Conservation (phyloP, 2,888 invertebrate genomes). For the Kryphioiulus occultus region DNA sequence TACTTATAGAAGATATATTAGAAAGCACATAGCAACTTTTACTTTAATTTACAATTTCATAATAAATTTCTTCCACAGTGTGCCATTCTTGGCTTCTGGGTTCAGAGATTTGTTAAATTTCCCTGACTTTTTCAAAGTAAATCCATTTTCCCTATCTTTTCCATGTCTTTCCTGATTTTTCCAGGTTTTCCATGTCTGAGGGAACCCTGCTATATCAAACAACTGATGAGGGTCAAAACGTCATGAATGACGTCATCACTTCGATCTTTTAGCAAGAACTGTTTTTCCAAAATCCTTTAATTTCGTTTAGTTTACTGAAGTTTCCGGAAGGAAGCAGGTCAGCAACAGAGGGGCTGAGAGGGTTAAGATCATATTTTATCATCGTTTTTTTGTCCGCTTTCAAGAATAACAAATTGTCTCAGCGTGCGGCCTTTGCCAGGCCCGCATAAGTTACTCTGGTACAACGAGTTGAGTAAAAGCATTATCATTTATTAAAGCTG, state of each 20-base stretch:
- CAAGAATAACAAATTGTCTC: slow-evolving; percentile 1
- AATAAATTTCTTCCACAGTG: too few species aligned
- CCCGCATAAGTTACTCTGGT: neutral
- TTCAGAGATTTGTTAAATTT: too few species aligned
- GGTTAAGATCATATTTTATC: slow-evolving; percentile 1
- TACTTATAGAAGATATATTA: too few species aligned
- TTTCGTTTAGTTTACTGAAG: neutral
- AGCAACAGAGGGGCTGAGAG: neutral
- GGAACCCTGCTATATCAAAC: too few species aligned
- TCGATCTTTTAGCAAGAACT: neutral
- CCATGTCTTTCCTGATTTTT: too few species aligned
- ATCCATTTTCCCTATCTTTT: too few species aligned
- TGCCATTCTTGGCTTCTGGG: too few species aligned
- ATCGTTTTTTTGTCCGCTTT: neutral
- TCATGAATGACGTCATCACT: neutral
- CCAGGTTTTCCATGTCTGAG: too few species aligned
- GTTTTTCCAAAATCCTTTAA: neutral
- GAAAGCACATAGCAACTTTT: too few species aligned
- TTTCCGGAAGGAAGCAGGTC: neutral
- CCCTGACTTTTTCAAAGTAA: too few species aligned
- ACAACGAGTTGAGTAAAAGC: neutral
- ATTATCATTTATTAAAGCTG: slow-evolving; percentile 9
- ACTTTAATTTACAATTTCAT: too few species aligned
- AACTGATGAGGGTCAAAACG: too few species aligned
- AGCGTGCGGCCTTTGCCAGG: slow-evolving; percentile 7